A percentile compares a stretch with the other conserved stretches of the same genome.
These are phyloP conservation scores for Saxicola maurus DNA, from an alignment of 2,797 vertebrate genomes.

Conservation along the genomic window DNA sequence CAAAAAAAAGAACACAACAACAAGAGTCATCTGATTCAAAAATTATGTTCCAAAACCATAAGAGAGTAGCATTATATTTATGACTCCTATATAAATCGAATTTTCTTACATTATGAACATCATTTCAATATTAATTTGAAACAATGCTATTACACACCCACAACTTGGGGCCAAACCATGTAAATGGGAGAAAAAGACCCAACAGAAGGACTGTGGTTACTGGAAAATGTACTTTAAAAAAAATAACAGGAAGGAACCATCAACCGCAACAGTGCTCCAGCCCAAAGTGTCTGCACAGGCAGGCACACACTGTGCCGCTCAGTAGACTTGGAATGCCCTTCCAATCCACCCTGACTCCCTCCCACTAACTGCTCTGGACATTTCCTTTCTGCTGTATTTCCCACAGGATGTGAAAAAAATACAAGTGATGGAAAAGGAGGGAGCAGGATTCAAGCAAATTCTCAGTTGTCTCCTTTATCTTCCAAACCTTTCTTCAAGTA, in stretches of 20 bases:
- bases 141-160: not conserved
- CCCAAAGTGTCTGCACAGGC: not conserved
- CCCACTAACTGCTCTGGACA: not conserved
- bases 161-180: not conserved
- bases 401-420: not conserved
- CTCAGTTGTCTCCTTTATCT: not conserved
- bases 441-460: not conserved
- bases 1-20: not conserved
- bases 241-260: not conserved
- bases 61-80: not conserved
- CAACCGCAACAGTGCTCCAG: not conserved
- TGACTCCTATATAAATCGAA: not conserved
- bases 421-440: not conserved
- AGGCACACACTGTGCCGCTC: not conserved
- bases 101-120: not conserved
- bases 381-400: not conserved
- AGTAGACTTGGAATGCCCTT: not conserved
- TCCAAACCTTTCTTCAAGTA: not conserved
- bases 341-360: not conserved
- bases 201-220: conserved; percentile 11
- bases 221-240: not conserved
- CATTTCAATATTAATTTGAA: not conserved
- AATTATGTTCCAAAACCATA: not conserved
- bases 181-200: not conserved
- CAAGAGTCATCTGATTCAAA: not conserved